Conservation (phyloP, 2,888 invertebrate genomes). For the Micoletzkya japonica region DNA sequence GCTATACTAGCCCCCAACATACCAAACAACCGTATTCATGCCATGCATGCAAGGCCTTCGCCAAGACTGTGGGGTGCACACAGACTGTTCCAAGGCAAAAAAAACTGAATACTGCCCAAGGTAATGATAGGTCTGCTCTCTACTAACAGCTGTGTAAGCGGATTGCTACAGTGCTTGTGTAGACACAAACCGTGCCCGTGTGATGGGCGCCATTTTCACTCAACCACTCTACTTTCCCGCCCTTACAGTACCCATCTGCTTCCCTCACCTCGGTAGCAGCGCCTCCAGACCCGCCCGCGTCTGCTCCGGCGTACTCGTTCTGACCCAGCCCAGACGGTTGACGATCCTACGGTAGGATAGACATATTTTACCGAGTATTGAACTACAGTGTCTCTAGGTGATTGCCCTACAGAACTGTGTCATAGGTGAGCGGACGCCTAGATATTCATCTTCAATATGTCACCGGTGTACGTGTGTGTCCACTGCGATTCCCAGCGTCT, state of each 20-base stretch:
- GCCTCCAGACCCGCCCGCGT: slow-evolving; percentile 81
- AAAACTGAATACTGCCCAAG: too few relatives aligned
- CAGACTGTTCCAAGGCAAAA: too few relatives aligned
- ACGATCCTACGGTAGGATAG: slow-evolving; percentile 18
- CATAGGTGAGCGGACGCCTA: not conserved
- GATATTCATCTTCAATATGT: not conserved
- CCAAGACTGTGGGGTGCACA: too few relatives aligned
- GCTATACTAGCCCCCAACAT: too few relatives aligned
- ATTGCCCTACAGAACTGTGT: not conserved
- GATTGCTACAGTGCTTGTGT: too few relatives aligned
- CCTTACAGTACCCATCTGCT: not conserved
- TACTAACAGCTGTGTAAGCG: too few relatives aligned
- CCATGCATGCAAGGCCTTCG: too few relatives aligned
- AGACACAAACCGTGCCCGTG: too few relatives aligned
- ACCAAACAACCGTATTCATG: too few relatives aligned
- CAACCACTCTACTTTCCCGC: not conserved
- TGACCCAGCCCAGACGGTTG: slow-evolving; percentile 72
- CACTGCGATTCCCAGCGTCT: slow-evolving; percentile 79
- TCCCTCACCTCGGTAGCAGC: slow-evolving; percentile 78
- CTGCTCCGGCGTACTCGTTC: slow-evolving; percentile 78
- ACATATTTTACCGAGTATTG: not conserved
- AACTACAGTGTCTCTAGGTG: too few relatives aligned
- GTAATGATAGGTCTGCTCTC: too few relatives aligned
- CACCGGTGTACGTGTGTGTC: slow-evolving; percentile 93
- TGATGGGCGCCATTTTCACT: not conserved